These are phyloP conservation scores for Pseudomyrmex gracilis DNA, from an alignment of 1,140 invertebrate genomes.

Conservation along the genomic window DNA sequence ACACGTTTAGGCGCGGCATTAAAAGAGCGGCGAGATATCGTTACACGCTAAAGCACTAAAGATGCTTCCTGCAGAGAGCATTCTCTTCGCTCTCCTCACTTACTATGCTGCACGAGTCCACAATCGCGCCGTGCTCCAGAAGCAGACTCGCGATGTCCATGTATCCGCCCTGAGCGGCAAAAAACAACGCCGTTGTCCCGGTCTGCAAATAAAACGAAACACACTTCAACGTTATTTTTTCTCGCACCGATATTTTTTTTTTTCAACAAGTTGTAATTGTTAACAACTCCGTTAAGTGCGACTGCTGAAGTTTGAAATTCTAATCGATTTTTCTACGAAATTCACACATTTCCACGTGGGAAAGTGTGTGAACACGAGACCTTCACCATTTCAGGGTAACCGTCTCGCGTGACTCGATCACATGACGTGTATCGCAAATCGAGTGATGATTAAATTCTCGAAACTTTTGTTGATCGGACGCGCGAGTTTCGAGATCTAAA, in stretches of 20 bases:
- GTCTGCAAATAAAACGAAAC: constrained; percentile 88
- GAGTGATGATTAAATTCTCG: constrained; percentile 13
- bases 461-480: constrained; percentile 38
- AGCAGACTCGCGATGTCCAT: constrained; percentile 92
- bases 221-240: background rate
- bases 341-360: background rate
- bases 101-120: constrained; percentile 93
- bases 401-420: constrained; percentile 9
- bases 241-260: too few species aligned
- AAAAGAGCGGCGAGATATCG: constrained; percentile 31
- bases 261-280: constrained; percentile 1
- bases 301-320: background rate
- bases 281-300: background rate
- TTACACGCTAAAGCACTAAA: background rate
- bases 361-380: constrained; percentile 13
- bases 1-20: constrained; percentile 29
- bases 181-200: constrained; percentile 96
- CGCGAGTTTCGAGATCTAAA: background rate
- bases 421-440: constrained; percentile 5
- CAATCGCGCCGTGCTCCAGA: constrained; percentile 91
- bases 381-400: constrained; percentile 49
- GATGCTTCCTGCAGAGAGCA: too few species aligned
- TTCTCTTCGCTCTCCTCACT: constrained; percentile 76
- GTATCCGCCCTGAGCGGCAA: constrained; percentile 95
- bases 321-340: constrained; percentile 22